These are phyloP conservation scores for Neodiprion virginianus DNA, from an alignment of 1,140 invertebrate genomes.

Conservation along the genomic window DNA sequence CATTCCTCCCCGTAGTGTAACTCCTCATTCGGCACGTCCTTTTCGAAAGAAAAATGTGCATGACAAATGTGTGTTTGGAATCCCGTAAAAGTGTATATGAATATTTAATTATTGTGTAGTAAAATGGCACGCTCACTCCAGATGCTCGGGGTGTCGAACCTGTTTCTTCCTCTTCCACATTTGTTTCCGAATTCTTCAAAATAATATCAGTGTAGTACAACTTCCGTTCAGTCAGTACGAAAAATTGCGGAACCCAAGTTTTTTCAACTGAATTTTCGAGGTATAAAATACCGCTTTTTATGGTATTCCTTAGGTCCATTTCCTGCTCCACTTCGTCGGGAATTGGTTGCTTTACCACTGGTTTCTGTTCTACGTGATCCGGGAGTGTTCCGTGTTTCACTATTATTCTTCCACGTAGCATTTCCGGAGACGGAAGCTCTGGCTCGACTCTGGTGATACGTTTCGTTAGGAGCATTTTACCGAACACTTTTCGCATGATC, in stretches of 20 bases:
- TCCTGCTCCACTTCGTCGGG: constrained; percentile 64
- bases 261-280: constrained; percentile 84
- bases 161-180: constrained; percentile 48
- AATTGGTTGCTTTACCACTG: constrained; percentile 62
- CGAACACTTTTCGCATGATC: constrained; percentile 85
- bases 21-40: constrained; percentile 74
- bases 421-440: constrained; percentile 82
- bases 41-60: constrained; percentile 31
- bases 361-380: constrained; percentile 72
- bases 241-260: constrained; percentile 88
- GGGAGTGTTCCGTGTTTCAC: constrained; percentile 90
- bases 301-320: constrained; percentile 78
- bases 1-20: constrained; percentile 89
- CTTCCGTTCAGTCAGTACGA: constrained; percentile 83
- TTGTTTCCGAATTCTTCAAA: constrained; percentile 35
- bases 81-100: no score
- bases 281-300: constrained; percentile 85
- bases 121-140: no score
- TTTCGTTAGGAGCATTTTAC: constrained; percentile 78
- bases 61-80: not conserved
- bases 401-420: constrained; percentile 75
- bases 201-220: constrained; percentile 78
- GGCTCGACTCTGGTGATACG: constrained; percentile 79
- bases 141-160: no score
- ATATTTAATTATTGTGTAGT: no score